Evolutionary conservation across 2,888 invertebrate species (phyloP).

Genomic region (Chorisops tibialis): DNA sequence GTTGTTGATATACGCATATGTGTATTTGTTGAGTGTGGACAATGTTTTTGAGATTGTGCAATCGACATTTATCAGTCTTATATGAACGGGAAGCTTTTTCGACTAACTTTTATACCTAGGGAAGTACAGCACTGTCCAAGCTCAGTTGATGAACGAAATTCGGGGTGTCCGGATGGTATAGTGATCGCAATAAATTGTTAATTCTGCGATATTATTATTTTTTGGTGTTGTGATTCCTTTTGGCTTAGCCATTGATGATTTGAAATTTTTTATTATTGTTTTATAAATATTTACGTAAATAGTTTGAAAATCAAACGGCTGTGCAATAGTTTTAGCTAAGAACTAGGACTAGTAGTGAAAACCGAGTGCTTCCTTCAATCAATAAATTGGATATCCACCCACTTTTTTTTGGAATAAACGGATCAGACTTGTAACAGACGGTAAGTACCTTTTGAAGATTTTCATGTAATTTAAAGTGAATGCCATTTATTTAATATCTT

Average conservation of each 20-base stretch:
- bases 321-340: slow-evolving; percentile 7
- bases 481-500: no score
- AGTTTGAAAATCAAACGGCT: slow-evolving; percentile 10
- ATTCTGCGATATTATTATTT: slow-evolving; percentile 17
- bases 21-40: background rate
- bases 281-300: background rate
- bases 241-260: background rate
- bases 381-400: slow-evolving; percentile 14
- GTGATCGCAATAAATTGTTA: slow-evolving; percentile 1
- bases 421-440: slow-evolving; percentile 11
- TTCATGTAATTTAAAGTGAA: no score
- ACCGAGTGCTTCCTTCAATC: background rate
- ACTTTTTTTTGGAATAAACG: background rate
- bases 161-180: slow-evolving; percentile 49
- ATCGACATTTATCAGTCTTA: slow-evolving; percentile 19
- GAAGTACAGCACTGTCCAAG: slow-evolving; percentile 43
- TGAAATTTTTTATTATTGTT: no score
- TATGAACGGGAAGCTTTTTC: slow-evolving; percentile 22
- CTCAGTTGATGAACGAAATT: slow-evolving; percentile 51
- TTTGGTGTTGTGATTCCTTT: slow-evolving; percentile 18
- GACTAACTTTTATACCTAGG: slow-evolving; percentile 45
- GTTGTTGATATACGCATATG: background rate
- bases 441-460: background rate
- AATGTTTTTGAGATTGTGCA: slow-evolving; percentile 18
- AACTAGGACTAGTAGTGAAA: background rate